Evolutionary conservation across 1,140 invertebrate genomes (phyloP), one percentile per base, ranked within the genome.

Genomic region (Drosophila arizonae): DNA sequence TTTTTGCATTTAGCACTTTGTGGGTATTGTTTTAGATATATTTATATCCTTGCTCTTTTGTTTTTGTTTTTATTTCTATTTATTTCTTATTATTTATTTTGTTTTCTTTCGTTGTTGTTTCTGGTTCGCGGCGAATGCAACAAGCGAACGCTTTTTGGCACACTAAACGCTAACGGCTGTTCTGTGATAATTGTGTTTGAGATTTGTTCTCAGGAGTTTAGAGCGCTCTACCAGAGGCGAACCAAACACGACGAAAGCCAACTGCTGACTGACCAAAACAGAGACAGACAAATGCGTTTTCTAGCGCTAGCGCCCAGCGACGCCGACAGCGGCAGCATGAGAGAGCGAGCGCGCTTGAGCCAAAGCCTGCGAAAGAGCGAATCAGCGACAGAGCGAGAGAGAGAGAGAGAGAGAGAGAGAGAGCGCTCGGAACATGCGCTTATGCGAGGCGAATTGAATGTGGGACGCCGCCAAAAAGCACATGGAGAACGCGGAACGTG

Each of bases 261-360:
- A 91, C 85, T 91, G 90, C 89, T 91, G 89, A 91, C 90, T 91
- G 90, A 91, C 90, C 90, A 91, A 91, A 91, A 91, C 90, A 91
- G 90, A 91, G 89, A 91, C 80, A 72, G 76, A 79, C 85, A 86
- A 90, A 63, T 81, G 79, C 70, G 86, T 91, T 90, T 90, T 91
- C 81, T 73, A 72, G 64, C 81, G 63, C 62, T 60, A 71, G 17
- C 45, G 64, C 41, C 41, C 81, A 41, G 77, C 54, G 65, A 68
- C 72, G 79, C 67, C 76, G 84, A 78, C 84, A 60, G 76, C 68
- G 67, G 33, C 74, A 50, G 51, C 57, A 46, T 9, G 15, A 33
- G 57, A 51, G 64, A 56, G 73, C 52, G 60, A 62, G 72, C 56
- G 65, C 30, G 50, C 41, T 9, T 8, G 4, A 5, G 24, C 41